Conservation (phyloP, 2,113 vertebrate genomes). For the Tenrec ecaudatus region DNA sequence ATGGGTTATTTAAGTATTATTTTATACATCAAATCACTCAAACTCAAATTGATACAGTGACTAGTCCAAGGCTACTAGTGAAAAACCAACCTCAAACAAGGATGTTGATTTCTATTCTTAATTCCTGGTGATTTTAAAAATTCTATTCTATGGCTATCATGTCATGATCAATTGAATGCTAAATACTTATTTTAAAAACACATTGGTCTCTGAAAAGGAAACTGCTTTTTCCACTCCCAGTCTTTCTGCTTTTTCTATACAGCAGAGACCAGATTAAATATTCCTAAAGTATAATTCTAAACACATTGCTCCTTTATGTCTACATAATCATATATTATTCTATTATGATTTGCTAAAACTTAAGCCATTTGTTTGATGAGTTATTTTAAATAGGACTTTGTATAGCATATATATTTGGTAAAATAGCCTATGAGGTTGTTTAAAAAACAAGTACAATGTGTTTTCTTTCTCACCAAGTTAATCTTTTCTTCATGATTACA, state of each 20-base stretch:
- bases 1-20: slow-evolving; percentile 25
- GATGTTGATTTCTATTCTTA: background rate
- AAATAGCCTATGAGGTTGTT: background rate
- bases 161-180: slow-evolving; percentile 5
- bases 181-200: background rate
- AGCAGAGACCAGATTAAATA: background rate
- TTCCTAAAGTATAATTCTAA: slow-evolving; percentile 23
- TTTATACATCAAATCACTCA: background rate
- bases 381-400: background rate
- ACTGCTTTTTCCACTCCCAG: background rate
- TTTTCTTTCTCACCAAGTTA: slow-evolving; percentile 24
- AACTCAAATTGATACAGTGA: background rate
- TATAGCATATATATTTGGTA: background rate
- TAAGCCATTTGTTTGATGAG: background rate
- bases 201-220: slow-evolving; percentile 9
- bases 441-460: slow-evolving; percentile 6
- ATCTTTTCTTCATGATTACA: slow-evolving; percentile 15
- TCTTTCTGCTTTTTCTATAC: background rate
- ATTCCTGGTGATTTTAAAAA: background rate
- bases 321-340: slow-evolving; percentile 6
- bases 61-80: background rate
- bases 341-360: background rate
- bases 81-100: background rate
- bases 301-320: background rate
- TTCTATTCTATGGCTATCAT: background rate